Base-by-base conservation (phyloP, 2,888 invertebrate genomes). In the Petrolisthes cinctipes region DNA sequence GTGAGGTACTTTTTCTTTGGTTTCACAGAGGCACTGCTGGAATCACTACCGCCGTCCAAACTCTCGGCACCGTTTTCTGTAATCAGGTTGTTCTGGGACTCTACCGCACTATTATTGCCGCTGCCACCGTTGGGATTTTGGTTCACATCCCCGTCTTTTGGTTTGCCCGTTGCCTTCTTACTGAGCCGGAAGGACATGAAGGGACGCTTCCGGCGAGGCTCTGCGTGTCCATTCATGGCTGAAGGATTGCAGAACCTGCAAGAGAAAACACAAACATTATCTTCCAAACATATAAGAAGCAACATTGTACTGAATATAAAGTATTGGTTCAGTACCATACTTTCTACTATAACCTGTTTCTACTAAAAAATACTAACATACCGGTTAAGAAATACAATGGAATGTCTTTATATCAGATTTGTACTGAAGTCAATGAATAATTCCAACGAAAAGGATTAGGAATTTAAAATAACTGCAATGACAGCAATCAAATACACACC, bases 111-210 rank as follows among this genome's bases (percentile, higher is more conserved):
- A n/a, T 61, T 61, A 23, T n/a, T 76, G 17, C 68, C 81, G 14
- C 37, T 37, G 57, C 51, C 84, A 61, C 87, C 84, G 68, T 53
- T 66, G 5, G 87, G 87, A 75, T 84, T 84, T 66, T 84, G 83
- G 76, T 66, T 88, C 57, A 88, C 81, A 53, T 87, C 87, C 57
- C 73, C 86, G 17, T 89, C 89, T 76, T 90, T 89, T 20, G 75
- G 80, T 78, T 88, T 90, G 5, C 83, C 68, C 6, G 14, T 51
- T 51, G 89, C 80, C 82, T 90, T 90, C 82, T 90, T 90, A 75
- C 83, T 90, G 54, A 90, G 86, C 61, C 90, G 66, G 83, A 90
- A 90, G 17, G 90, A 90, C 86, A 89, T 89, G 81, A 90, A 90
- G 20, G 86, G 85, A 11, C 89, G 78, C 84, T 90, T 90, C 76